Evolutionary conservation across 2,797 vertebrate genomes (phyloP), one percentile per base, ranked within the genome.

Genomic region (Peromyscus eremicus): DNA sequence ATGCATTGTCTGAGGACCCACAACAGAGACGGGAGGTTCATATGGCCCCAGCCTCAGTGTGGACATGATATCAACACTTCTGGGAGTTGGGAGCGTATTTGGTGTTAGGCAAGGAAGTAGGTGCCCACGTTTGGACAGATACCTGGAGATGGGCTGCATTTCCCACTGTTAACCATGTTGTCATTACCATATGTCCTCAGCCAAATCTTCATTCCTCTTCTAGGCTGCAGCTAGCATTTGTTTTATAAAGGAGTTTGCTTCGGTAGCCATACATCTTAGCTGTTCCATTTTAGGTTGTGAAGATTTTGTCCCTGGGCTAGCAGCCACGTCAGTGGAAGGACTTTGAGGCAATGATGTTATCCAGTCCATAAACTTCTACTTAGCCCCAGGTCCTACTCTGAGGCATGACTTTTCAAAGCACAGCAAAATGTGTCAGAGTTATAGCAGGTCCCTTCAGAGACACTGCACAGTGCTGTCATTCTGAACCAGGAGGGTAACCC

Each of bases 121-220:
- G 43, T 71, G 62, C 37, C 49, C 80, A 27, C 60, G 10, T 94
- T 73, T 92, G 57, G 73, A 66, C 60, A 94, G n/a, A 92, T 52
- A 25, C 19, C 68, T 71, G 23, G 57, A 92, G 13, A 55, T 75
- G 95, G 13, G 71, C 49, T 96, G 76, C 14, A 40, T 95, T 60
- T 94, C 64, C 55, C 89, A 94, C 1, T 32, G 29, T 75, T 64
- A 90, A 34, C 27, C 29, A 82, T 79, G 60, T 23, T 94, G 52
- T 2, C 75, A 75, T 89, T 55, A 91, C 62, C 13, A 70, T 7
- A 34, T 55, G 8, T 94, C 34, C 25, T n/a, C 49, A 96, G 81
- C 43, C 73, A 90, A 17, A 43, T 94, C 64, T 91, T 94, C 46
- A 49, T 97, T 94, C 40, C 19, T 95, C 23, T 68, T 92, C 52